Conservation (phyloP, 2,888 invertebrate genomes). For the Noctua fimbriata region DNA sequence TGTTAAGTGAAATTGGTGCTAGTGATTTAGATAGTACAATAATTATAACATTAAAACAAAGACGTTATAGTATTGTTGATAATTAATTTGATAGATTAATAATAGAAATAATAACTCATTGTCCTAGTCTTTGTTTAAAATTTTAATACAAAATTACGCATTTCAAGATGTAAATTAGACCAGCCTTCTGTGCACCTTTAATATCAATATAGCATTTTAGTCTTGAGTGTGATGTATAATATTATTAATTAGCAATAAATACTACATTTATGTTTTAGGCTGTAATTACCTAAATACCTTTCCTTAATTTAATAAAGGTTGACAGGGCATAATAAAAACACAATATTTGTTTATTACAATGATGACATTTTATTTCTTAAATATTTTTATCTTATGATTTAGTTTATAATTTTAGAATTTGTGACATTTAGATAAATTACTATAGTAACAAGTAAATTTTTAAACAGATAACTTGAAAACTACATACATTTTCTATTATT, state of each 20-base stretch:
- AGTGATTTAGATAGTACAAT: conserved; percentile 45
- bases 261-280: neutral
- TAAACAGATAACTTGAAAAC: conserved; percentile 67
- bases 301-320: neutral
- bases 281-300: conserved; percentile 11
- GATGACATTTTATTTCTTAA: conserved; percentile 72
- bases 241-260: conserved; percentile 29
- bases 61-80: conserved; percentile 58
- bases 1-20: conserved; percentile 46
- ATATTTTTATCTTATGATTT: conserved; percentile 68
- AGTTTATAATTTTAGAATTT: conserved; percentile 71
- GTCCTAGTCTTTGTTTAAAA: conserved; percentile 45
- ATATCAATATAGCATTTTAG: neutral
- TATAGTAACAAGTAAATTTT: conserved; percentile 71
- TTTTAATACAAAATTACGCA: neutral
- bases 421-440: conserved; percentile 72
- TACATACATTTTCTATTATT: conserved; percentile 64
- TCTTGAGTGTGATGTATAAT: conserved; percentile 19
- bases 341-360: conserved; percentile 66
- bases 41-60: conserved; percentile 29
- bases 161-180: neutral
- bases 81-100: conserved; percentile 45
- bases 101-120: conserved; percentile 26
- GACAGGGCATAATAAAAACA: conserved; percentile 41
- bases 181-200: neutral